Percentiles rank a stretch among this genome's conserved stretches.
Evolutionary conservation across 2,888 invertebrate species (phyloP).

Genomic region (Harpalus rufipes): DNA sequence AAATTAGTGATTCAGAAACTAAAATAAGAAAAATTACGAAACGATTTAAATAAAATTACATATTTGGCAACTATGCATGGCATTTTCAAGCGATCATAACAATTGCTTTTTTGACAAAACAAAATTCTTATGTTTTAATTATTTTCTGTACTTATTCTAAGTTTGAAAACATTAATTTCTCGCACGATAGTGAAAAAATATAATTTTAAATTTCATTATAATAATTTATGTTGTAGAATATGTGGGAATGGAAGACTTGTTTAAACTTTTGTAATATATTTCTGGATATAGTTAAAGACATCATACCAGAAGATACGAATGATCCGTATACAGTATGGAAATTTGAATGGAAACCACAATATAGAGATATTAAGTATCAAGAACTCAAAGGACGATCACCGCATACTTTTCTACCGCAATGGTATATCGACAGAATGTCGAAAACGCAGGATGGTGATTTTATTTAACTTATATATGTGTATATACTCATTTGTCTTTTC

Average conservation of each 20-base stretch:
- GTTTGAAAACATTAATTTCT: too few relatives aligned
- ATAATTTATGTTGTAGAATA: constrained; percentile 49
- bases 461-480: not conserved
- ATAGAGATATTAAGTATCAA: constrained; percentile 29
- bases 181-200: not conserved
- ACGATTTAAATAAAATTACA: too few relatives aligned
- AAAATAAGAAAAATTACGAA: too few relatives aligned
- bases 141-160: too few relatives aligned
- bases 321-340: constrained; percentile 62
- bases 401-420: constrained; percentile 48
- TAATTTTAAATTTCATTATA: not conserved
- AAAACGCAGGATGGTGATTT: not conserved
- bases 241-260: constrained; percentile 60
- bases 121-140: too few relatives aligned
- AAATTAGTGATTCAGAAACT: too few relatives aligned
- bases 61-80: too few relatives aligned
- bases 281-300: constrained; percentile 45
- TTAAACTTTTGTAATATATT: constrained; percentile 61
- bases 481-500: not conserved
- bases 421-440: constrained; percentile 57
- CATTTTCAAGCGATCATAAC: too few relatives aligned
- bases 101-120: too few relatives aligned
- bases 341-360: constrained; percentile 54
- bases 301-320: constrained; percentile 40
- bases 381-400: constrained; percentile 16